A percentile compares a stretch with the other conserved stretches of the same genome.
phyloP scores from a whole-genome alignment of 1,140 invertebrate species.

The Magallana angulata region DNA sequence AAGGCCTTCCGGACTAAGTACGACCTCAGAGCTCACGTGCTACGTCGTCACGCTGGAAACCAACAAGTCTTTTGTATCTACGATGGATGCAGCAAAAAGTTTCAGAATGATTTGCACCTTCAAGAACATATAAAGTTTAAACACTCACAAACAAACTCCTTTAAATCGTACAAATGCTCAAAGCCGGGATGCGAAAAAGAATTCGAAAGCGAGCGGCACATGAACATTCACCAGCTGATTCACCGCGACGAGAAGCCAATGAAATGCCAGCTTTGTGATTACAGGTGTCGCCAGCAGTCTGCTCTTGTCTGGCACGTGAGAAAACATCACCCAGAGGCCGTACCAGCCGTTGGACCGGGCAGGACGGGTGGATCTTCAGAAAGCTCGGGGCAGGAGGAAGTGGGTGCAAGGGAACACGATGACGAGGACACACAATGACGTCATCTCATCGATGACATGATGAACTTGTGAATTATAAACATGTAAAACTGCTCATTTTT shows the following conservation, averaged over 20 bases:
- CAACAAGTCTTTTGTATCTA: slow-evolving; percentile 63
- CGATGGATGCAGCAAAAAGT: slow-evolving; percentile 66
- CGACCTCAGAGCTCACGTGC: slow-evolving; percentile 60
- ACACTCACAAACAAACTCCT: slow-evolving; percentile 60
- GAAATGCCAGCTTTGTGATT: slow-evolving; percentile 84
- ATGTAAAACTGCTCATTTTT: too few relatives aligned
- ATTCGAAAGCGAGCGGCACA: slow-evolving; percentile 72
- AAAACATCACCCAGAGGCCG: slow-evolving; percentile 75
- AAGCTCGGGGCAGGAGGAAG: background rate
- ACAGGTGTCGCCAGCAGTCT: slow-evolving; percentile 74
- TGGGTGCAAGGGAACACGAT: background rate
- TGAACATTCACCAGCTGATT: slow-evolving; percentile 89
- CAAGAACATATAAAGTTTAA: slow-evolving; percentile 68
- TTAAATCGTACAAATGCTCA: slow-evolving; percentile 66
- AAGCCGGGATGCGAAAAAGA: slow-evolving; percentile 69
- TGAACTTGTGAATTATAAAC: background rate
- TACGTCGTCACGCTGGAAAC: slow-evolving; percentile 55
- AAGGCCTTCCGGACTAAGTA: slow-evolving; percentile 56
- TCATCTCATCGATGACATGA: background rate
- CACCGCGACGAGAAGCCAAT: slow-evolving; percentile 92
- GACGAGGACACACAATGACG: background rate
- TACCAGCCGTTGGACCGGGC: background rate
- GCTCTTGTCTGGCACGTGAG: slow-evolving; percentile 76
- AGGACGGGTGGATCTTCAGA: background rate
- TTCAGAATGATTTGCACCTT: slow-evolving; percentile 62